phyloP scores from a whole-genome alignment of 2,888 invertebrate species.

The Chromoteleia sp. region DNA sequence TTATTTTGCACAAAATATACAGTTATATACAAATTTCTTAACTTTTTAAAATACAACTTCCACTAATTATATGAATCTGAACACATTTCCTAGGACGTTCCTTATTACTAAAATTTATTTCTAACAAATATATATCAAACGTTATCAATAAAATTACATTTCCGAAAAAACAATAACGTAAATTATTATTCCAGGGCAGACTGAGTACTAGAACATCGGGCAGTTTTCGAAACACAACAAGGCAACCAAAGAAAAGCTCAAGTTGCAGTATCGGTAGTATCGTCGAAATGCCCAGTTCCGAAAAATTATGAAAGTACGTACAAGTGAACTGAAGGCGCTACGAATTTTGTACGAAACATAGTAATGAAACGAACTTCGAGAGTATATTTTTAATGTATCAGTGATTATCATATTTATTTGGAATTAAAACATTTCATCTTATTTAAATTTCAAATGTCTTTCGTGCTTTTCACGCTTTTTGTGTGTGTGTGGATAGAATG shows the following conservation, averaged over 20 bases:
- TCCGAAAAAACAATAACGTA: slow-evolving; percentile 5
- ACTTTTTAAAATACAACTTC: slow-evolving; percentile 17
- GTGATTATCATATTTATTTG: slow-evolving; percentile 27
- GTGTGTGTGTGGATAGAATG: slow-evolving; percentile 41
- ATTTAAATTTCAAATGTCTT: slow-evolving; percentile 41
- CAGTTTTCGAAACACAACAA: slow-evolving; percentile 71
- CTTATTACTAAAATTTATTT: slow-evolving; percentile 1
- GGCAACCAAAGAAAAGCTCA: slow-evolving; percentile 78
- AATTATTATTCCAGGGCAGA: slow-evolving; percentile 65
- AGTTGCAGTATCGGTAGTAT: slow-evolving; percentile 81
- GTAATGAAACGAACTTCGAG: slow-evolving; percentile 19
- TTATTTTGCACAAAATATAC: slow-evolving; percentile 44
- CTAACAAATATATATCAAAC: slow-evolving; percentile 10
- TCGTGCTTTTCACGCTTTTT: slow-evolving; percentile 54
- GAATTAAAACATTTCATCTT: slow-evolving; percentile 13
- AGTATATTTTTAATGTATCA: slow-evolving; percentile 39
- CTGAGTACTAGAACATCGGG: slow-evolving; percentile 74
- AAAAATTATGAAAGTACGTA: slow-evolving; percentile 74
- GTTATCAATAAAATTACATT: no score
- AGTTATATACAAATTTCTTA: slow-evolving; percentile 30
- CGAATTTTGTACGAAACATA: slow-evolving; percentile 43
- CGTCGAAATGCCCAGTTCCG: slow-evolving; percentile 80
- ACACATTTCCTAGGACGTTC: slow-evolving; percentile 15
- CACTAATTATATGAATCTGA: slow-evolving; percentile 24
- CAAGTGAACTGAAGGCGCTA: neutral